Conservation (phyloP, 2,113 vertebrate genomes). For the Sarotherodon lohbergeri region DNA sequence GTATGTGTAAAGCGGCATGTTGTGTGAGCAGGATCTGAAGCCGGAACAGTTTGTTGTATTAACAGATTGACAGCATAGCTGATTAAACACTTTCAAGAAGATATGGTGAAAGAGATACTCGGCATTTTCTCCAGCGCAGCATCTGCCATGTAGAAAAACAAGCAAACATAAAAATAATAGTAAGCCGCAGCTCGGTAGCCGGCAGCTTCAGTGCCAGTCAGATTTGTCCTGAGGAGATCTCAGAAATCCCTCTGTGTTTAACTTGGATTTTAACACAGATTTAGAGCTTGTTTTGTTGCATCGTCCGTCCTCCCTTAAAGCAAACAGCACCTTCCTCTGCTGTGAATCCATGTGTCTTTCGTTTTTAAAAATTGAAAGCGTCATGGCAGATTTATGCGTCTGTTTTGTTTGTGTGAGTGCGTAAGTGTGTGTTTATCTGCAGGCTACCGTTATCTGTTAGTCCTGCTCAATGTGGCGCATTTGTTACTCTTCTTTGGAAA, state of each 20-base stretch:
- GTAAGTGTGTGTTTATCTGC: neutral
- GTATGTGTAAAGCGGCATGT: neutral
- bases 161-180: neutral
- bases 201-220: neutral
- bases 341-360: neutral
- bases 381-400: neutral
- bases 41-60: neutral
- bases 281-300: neutral
- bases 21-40: neutral
- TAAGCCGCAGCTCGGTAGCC: neutral
- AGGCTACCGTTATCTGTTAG: neutral
- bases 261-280: neutral
- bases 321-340: neutral
- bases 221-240: neutral
- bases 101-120: neutral
- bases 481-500: neutral
- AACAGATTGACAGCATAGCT: neutral
- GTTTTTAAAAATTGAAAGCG: neutral
- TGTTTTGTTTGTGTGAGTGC: neutral
- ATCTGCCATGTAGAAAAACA: neutral
- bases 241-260: neutral
- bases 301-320: rapidly evolving
- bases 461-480: neutral
- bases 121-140: neutral
- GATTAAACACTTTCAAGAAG: neutral